Evolutionary conservation across 2,888 invertebrate genomes (phyloP).

Genomic region (Petrolisthes manimaculis): DNA sequence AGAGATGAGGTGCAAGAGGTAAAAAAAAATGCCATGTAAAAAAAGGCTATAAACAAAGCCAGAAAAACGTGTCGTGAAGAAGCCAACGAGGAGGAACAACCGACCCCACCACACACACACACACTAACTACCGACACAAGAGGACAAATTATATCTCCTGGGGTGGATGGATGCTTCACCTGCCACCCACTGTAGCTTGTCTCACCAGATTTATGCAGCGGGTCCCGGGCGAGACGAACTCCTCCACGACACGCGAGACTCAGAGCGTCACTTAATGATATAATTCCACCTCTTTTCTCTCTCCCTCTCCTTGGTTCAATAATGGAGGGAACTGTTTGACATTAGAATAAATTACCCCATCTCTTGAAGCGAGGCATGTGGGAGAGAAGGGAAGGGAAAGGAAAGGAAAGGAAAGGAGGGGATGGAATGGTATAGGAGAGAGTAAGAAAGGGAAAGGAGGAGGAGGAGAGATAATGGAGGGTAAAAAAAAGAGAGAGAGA

Average conservation of each 20-base stretch:
- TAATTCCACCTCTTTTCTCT: neutral
- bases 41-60: neutral
- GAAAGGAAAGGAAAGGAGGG: neutral
- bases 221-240: neutral
- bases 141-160: neutral
- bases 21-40: neutral
- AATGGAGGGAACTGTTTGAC: neutral
- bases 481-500: no score
- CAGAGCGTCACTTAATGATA: slow-evolving; percentile 3
- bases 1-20: no score
- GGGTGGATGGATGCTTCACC: neutral
- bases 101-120: no score
- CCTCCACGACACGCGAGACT: slow-evolving; percentile 1
- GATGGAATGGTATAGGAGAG: neutral
- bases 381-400: no score
- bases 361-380: no score
- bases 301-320: neutral
- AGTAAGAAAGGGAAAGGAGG: neutral
- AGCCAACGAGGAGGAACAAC: no score
- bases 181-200: neutral
- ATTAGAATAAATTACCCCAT: slow-evolving; percentile 12
- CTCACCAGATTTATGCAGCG: neutral
- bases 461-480: no score
- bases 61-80: no score
- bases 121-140: neutral